Evolutionary conservation across 2,888 invertebrate genomes (phyloP), one percentile per base, ranked within the genome.

Genomic region (Caenorhabditis uteleia): DNA sequence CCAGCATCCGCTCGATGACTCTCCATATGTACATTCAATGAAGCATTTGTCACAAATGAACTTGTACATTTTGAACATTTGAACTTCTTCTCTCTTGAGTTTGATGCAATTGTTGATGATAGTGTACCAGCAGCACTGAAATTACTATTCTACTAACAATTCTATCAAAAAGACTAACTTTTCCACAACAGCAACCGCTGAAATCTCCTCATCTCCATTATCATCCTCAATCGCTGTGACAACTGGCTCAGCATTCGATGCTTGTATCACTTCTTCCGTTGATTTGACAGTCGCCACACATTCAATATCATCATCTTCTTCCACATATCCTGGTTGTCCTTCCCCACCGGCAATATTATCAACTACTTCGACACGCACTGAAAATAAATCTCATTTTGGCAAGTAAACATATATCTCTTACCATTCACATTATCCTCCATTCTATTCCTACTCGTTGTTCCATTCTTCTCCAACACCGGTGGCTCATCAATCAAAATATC

Each of bases 181-280:
- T 27, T 62, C 62, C n/a, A 70, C 64, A 25, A 61, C 64, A 5
- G 62, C 70, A 8, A 70, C 62, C 14, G 64, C 57, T 14, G 47
- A 45, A 33, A 70, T 36, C 26, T 70, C 69, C 23, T 70, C 70
- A 44, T 70, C 70, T 7, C 45, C 70, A 33, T 59, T 54, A 44
- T 49, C 57, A 16, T 50, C 45, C 2, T 26, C 26, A 21, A 56
- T 26, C 14, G 10, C 26, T 34, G 27, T 26, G 7, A 42, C 8
- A 23, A 40, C 25, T 23, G 14, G 14, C 18, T 5, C n/a, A 29
- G 29, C 27, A 21, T 20, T 20, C 3, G 3, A 3, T 6, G 10
- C 6, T 6, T 12, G 44, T n/a, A 31, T 18, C 16, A 14, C 7
- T 16, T 26, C 42, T 6, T 18, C n/a, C n/a, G 20, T 6, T 6